Evolutionary conservation across 2,888 invertebrate species (phyloP), one percentile per base, ranked within the genome.

Genomic region (Drosophila tanythrix): DNA sequence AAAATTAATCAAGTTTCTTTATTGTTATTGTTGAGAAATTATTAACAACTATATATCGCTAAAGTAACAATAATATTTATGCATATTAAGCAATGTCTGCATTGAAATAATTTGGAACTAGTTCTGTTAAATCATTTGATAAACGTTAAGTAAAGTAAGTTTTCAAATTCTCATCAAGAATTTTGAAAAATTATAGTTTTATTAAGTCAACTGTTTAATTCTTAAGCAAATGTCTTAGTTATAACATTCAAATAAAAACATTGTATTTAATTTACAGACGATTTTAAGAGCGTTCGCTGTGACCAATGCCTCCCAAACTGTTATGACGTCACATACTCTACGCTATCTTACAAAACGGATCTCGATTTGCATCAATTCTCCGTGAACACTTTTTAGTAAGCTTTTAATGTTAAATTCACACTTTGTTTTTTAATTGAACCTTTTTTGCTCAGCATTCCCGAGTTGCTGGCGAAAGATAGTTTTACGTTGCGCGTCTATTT

Each of bases 291-390:
- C 40, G 82, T 91, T 3, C 90, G 91, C 38, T 93, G 93, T 62
- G 90, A 90, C 50, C 90, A 92, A 11, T 93, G 93, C 58, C 76
- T 93, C 25, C 93, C 93, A 4, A 93, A 93, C 62, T 93, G 93
- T 66, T 91, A 93, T 72, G 93, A 93, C 74, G 92, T 93, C 3
- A 92, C 93, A 6, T 93, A 93, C 50, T 89, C 91, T 8, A 92
- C 91, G 1, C 74, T 91, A 8, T 88, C 92, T 6, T 92, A 91
- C 65, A 91, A 90, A 79, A 92, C 93, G 6, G 92, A 92, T 74
- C 72, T 93, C 3, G 77, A 88, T 25, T 75, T 90, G 31, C 93
- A 93, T 67, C 89, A 90, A 57, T 90, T 80, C 43, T 93, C 93
- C 0, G 80, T 93, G 1, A 92, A 91, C 70, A 75, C 63, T 21